Evolutionary conservation across 2,888 invertebrate species (phyloP).

Genomic region (Nomada ruficornis): DNA sequence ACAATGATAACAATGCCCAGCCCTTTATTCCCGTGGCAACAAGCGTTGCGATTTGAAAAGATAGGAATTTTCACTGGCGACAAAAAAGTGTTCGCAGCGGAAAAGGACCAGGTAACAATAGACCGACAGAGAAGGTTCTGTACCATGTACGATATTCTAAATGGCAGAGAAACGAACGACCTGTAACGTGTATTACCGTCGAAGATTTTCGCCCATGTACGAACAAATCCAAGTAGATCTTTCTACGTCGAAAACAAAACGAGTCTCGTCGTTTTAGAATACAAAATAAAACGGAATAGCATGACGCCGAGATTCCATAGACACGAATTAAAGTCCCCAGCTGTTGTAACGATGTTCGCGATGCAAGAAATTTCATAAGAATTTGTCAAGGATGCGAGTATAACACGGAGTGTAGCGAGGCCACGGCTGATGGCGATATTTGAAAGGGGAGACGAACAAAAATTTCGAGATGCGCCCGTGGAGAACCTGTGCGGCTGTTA

Average conservation of each 20-base stretch:
- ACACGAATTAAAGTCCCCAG: not conserved
- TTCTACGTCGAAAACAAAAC: not conserved
- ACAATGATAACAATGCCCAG: not conserved
- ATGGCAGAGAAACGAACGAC: not conserved
- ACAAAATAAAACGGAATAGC: slow-evolving; percentile 1
- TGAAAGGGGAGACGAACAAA: not conserved
- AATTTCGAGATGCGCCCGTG: slow-evolving; percentile 19
- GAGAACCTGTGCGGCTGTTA: slow-evolving; percentile 55
- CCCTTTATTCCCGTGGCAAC: slow-evolving; percentile 17
- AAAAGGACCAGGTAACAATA: too few relatives aligned
- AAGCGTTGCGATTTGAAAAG: not conserved
- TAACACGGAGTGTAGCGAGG: not conserved
- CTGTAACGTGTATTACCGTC: slow-evolving; percentile 8
- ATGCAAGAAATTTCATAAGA: slow-evolving; percentile 3
- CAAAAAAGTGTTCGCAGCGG: too few relatives aligned
- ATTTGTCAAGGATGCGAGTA: not conserved
- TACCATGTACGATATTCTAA: too few relatives aligned
- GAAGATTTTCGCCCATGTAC: not conserved
- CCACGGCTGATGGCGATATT: not conserved
- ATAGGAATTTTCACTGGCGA: too few relatives aligned
- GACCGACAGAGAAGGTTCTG: too few relatives aligned
- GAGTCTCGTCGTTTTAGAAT: not conserved
- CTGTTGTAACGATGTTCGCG: slow-evolving; percentile 23
- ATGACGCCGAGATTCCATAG: slow-evolving; percentile 1
- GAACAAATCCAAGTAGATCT: slow-evolving; percentile 13